Evolutionary conservation across 2,113 vertebrate species (phyloP).

Genomic region (Ophthalmolycus amberensis): DNA sequence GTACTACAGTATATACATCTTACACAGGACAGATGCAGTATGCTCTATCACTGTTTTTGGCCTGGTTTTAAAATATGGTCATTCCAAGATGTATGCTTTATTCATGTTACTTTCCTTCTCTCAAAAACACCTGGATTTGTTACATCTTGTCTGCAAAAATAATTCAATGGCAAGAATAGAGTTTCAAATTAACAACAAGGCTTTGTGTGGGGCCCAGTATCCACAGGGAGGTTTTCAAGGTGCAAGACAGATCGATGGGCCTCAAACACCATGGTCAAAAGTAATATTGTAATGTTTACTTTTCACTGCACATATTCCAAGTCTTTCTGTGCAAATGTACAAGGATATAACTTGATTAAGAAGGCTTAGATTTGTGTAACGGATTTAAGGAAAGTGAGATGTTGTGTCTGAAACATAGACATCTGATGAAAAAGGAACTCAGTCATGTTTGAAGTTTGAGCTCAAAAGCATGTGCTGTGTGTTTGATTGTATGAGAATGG

Average conservation of each 20-base stretch:
- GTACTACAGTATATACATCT: neutral
- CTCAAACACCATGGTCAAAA: neutral
- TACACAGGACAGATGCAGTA: conserved; percentile 8
- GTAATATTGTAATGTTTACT: neutral
- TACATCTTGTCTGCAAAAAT: conserved; percentile 3
- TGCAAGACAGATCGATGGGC: neutral
- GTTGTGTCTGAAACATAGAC: conserved; percentile 35
- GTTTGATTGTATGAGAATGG: conserved; percentile 40
- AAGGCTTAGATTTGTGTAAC: conserved; percentile 31
- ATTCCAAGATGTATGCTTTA: conserved; percentile 64
- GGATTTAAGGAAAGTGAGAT: conserved; percentile 43
- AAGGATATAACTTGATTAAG: neutral
- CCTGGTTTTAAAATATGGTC: conserved; percentile 56
- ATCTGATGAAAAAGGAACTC: conserved; percentile 38
- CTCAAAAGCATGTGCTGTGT: conserved; percentile 37
- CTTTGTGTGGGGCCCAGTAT: neutral
- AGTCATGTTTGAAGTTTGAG: conserved; percentile 59
- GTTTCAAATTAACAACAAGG: conserved; percentile 1
- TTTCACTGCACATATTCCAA: conserved; percentile 35
- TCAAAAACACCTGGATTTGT: conserved; percentile 3
- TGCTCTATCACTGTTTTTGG: conserved; percentile 6
- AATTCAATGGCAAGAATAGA: neutral
- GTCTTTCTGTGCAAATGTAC: conserved; percentile 36
- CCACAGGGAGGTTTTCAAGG: neutral
- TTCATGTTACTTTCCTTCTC: conserved; percentile 24